Evolutionary conservation across 1,140 invertebrate genomes (phyloP).

Genomic region (Brevipalpus yothersi): DNA sequence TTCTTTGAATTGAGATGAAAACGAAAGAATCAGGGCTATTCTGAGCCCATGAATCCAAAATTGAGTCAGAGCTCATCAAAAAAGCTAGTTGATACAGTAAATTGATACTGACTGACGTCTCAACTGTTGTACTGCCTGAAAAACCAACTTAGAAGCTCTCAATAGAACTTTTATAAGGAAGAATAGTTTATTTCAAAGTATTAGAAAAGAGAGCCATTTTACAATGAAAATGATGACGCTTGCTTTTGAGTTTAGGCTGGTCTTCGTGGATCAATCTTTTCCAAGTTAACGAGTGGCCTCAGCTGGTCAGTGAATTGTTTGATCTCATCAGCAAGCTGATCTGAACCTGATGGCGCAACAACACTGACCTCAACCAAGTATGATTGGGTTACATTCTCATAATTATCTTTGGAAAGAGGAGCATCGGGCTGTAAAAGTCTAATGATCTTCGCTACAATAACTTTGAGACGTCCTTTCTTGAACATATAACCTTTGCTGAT

Average conservation of each 20-base stretch:
- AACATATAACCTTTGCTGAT: slow-evolving; percentile 83
- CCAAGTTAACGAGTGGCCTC: slow-evolving; percentile 61
- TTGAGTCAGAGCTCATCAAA: too few relatives aligned
- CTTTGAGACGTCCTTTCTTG: slow-evolving; percentile 78
- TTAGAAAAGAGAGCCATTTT: too few relatives aligned
- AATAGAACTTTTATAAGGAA: too few relatives aligned
- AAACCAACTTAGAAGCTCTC: too few relatives aligned
- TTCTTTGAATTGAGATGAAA: too few relatives aligned
- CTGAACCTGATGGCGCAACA: slow-evolving; percentile 71
- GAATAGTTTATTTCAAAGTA: too few relatives aligned
- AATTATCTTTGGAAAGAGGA: slow-evolving; percentile 16
- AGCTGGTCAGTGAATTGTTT: slow-evolving; percentile 80
- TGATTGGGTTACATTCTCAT: slow-evolving; percentile 63
- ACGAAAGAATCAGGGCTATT: too few relatives aligned
- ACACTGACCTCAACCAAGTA: slow-evolving; percentile 83
- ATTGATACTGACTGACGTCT: too few relatives aligned
- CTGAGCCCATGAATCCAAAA: too few relatives aligned
- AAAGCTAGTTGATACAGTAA: too few relatives aligned
- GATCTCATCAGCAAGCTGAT: slow-evolving; percentile 86
- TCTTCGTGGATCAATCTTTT: slow-evolving; percentile 43
- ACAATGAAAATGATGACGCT: too few relatives aligned
- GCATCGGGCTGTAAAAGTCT: slow-evolving; percentile 22
- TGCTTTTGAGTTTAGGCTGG: neutral
- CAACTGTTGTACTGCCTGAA: too few relatives aligned
- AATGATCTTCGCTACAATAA: slow-evolving; percentile 81